These are phyloP conservation scores for Hypercompe scribonia DNA, from an alignment of 2,888 invertebrate genomes.

Conservation along the genomic window DNA sequence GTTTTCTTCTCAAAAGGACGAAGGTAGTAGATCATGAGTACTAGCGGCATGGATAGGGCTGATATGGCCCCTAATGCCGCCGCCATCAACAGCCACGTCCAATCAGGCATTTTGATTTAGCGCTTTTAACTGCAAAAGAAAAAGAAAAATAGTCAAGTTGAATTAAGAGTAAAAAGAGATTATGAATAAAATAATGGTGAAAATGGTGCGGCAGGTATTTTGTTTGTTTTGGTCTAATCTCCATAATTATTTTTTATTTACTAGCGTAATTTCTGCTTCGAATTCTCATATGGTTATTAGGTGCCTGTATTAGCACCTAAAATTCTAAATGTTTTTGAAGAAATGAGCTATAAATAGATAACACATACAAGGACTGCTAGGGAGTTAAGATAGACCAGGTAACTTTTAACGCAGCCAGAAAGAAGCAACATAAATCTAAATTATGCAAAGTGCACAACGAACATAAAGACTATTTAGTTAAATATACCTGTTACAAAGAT, in stretches of 20 bases:
- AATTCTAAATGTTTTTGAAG: too few species aligned
- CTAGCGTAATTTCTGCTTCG: too few species aligned
- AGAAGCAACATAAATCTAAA: too few species aligned
- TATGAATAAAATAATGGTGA: background rate
- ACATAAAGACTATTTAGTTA: background rate
- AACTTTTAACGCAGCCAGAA: too few species aligned
- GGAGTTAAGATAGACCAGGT: too few species aligned
- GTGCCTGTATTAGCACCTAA: too few species aligned
- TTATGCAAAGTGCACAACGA: background rate
- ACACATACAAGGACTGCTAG: too few species aligned
- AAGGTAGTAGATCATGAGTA: constrained; percentile 73
- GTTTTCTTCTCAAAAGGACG: constrained; percentile 72
- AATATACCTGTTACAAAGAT: background rate
- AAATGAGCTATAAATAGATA: too few species aligned
- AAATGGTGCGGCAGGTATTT: too few species aligned
- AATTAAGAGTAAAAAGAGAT: background rate
- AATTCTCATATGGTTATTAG: too few species aligned
- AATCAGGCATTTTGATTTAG: constrained; percentile 77
- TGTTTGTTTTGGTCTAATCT: too few species aligned
- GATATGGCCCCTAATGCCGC: constrained; percentile 76
- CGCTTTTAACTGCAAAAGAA: constrained; percentile 42
- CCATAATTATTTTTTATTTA: too few species aligned
- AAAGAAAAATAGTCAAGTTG: background rate
- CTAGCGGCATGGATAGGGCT: constrained; percentile 72
- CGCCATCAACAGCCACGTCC: constrained; percentile 78